Percentiles rank a stretch among this genome's conserved stretches.
phyloP scores from a whole-genome alignment of 2,888 invertebrate species.

The Caenorhabditis sulstoni region DNA sequence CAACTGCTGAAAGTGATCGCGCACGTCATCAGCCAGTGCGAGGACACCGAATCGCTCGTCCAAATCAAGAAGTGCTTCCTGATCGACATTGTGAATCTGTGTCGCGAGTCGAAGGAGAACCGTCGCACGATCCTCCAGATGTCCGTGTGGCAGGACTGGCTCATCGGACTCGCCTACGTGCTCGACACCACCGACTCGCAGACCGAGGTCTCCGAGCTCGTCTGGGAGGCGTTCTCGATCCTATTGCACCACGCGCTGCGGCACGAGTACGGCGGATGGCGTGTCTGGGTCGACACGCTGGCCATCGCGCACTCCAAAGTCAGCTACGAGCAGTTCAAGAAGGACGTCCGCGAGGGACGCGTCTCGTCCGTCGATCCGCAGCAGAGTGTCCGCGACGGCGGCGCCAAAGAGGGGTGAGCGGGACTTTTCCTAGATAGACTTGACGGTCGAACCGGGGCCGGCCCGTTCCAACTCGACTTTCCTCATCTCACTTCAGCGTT shows the following conservation, averaged over 20 bases:
- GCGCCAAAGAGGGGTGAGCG: constrained; percentile 12
- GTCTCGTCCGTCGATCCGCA: constrained; percentile 11
- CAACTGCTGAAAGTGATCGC: constrained; percentile 99
- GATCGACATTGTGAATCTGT: constrained; percentile 97
- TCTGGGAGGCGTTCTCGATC: constrained; percentile 97
- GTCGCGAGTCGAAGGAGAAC: constrained; percentile 95
- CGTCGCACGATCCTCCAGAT: constrained; percentile 93
- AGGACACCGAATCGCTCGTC: constrained; percentile 91
- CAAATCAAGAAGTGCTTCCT: constrained; percentile 95
- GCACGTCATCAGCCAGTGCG: constrained; percentile 95
- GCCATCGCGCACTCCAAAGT: constrained; percentile 99
- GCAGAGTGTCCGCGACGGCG: constrained; percentile 29
- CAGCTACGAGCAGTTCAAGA: constrained; percentile 96
- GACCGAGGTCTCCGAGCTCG: constrained; percentile 94
- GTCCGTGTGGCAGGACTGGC: constrained; percentile 99
- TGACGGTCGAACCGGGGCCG: too few relatives aligned
- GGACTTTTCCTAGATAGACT: too few relatives aligned
- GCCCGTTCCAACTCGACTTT: too few relatives aligned
- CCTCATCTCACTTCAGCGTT: background rate
- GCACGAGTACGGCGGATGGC: constrained; percentile 99
- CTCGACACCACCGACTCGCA: constrained; percentile 86
- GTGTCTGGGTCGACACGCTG: constrained; percentile 99
- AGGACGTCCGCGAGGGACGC: too few relatives aligned
- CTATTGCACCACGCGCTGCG: constrained; percentile 98
- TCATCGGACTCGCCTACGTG: constrained; percentile 95